Base-by-base conservation (phyloP, 1,140 invertebrate species). In the Hyles vespertilio region DNA sequence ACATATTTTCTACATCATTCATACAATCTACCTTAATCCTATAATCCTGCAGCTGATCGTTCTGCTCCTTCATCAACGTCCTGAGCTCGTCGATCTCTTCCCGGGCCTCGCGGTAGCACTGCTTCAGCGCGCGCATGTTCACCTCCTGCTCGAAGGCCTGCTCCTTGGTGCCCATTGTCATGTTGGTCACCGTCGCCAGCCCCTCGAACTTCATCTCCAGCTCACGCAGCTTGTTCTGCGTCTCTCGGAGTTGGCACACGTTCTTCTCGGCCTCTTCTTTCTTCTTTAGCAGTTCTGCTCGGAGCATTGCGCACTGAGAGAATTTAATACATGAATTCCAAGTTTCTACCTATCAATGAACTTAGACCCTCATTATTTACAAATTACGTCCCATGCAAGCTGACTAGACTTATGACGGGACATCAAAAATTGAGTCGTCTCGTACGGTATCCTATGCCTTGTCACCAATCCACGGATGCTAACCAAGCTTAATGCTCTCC, bases 21-120 rank as follows among this genome's bases (percentile, higher is more conserved):
- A 22, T 22, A 22, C 22, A 22, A 22, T 22, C 44, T 63, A 92
- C 93, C 82, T 95, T 95, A 58, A 93, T 92, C 58, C 93, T 90
- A 70, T 95, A 95, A 62, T 94, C 93, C 57, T 94, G 93, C 3
- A 94, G 68, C 79, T 95, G 94, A 10, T 89, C 81, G 5, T 92
- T 91, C 70, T 94, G 93, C 71, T 95, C 94, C 58, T 93, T 92
- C 76, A 94, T 92, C 11, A 94, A 77, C 7, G 89, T 89, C 59
- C 92, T 90, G 46, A 94, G 78, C 74, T 95, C 94, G 36, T 94
- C 91, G 8, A 93, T 80, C 68, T 94, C 93, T 50, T 93, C 92
- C 63, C 93, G 91, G 0, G 91, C 89, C 70, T 94, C 92, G 7
- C 91, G 75, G 67, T 92, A 93, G 66, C 92, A 90, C 74, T 93